Percentiles rank a stretch among this genome's conserved stretches.
These are phyloP conservation scores for Cottus gobio DNA, from an alignment of 2,113 vertebrate genomes.

Conservation along the genomic window DNA sequence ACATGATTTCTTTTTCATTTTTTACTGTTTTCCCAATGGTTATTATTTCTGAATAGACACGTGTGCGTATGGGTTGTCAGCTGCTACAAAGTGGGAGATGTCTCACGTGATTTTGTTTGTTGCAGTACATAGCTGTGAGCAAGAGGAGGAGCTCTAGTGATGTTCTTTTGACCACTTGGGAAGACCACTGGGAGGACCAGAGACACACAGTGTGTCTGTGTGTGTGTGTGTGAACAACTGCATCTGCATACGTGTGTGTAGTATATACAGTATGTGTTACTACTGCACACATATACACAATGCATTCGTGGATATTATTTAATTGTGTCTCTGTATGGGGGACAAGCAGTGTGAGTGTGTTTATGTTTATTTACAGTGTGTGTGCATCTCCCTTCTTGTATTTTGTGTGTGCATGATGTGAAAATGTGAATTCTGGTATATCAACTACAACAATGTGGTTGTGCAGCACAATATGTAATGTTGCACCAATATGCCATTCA, in stretches of 20 bases:
- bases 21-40: background rate
- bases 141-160: conserved; percentile 81
- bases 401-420: background rate
- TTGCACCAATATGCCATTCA: background rate
- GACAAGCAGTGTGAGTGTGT: background rate
- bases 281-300: conserved; percentile 1
- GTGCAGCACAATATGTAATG: background rate
- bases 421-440: background rate
- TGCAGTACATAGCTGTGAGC: conserved; percentile 74
- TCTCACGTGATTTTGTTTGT: background rate
- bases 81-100: background rate
- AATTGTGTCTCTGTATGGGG: background rate
- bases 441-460: background rate
- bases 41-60: background rate
- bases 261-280: conserved; percentile 9
- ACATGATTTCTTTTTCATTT: background rate
- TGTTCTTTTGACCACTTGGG: conserved; percentile 64
- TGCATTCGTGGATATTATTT: conserved; percentile 3
- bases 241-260: conserved; percentile 23
- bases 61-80: background rate
- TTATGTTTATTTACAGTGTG: background rate
- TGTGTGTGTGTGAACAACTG: conserved; percentile 22
- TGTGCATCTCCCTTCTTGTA: background rate
- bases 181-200: conserved; percentile 46
- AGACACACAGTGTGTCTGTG: conserved; percentile 12